Percentiles rank a stretch among this genome's conserved stretches.
Conservation (phyloP, 2,797 vertebrate genomes). For the Linurgus olivaceus region DNA sequence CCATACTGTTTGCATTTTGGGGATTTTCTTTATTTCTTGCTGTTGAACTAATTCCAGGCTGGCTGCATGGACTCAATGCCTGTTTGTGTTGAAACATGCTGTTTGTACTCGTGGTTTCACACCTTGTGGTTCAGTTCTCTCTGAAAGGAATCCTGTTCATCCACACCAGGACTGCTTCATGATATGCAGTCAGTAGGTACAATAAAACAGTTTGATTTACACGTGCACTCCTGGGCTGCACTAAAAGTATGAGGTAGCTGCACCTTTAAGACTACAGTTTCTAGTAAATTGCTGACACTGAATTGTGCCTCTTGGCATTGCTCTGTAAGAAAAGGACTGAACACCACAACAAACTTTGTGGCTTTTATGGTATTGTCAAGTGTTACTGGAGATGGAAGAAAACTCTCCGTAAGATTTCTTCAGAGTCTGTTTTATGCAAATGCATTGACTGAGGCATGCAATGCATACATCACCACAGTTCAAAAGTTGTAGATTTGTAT, state of each 20-base stretch:
- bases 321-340: neutral
- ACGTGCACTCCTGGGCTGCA: neutral
- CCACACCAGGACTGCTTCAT: neutral
- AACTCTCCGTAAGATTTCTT: neutral
- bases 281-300: neutral
- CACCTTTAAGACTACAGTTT: neutral
- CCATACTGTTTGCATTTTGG: neutral
- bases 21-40: neutral
- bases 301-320: neutral
- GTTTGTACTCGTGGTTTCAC: neutral
- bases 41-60: neutral
- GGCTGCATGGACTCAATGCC: neutral
- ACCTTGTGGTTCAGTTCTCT: neutral
- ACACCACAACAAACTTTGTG: neutral
- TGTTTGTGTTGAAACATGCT: neutral
- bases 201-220: neutral
- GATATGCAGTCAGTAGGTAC: neutral
- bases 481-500: neutral
- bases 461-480: neutral
- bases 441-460: neutral
- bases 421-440: neutral
- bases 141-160: neutral
- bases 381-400: neutral
- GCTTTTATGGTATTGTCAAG: neutral
- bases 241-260: neutral